Evolutionary conservation across 2,797 vertebrate genomes (phyloP).

Genomic region (Adelosebastes latens): DNA sequence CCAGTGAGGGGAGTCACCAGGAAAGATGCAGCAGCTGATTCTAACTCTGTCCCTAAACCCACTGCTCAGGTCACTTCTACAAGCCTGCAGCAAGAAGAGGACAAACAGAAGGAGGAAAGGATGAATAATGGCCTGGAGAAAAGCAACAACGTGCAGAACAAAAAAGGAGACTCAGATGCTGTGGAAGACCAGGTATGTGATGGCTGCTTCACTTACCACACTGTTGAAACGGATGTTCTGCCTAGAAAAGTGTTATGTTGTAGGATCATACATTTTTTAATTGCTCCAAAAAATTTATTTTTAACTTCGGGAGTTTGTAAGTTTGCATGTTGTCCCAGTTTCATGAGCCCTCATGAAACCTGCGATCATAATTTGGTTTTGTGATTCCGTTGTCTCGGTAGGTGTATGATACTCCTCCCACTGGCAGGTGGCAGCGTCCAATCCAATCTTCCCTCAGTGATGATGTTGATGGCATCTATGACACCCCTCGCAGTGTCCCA

Average conservation of each 20-base stretch:
- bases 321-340: background rate
- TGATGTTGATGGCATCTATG: slow-evolving; percentile 82
- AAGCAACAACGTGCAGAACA: slow-evolving; percentile 49
- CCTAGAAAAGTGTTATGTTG: background rate
- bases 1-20: slow-evolving; percentile 84
- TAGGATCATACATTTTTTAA: background rate
- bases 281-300: background rate
- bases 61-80: slow-evolving; percentile 16
- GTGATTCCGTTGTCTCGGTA: slow-evolving; percentile 45
- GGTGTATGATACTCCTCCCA: slow-evolving; percentile 92
- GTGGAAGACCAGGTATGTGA: slow-evolving; percentile 78
- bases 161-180: slow-evolving; percentile 55
- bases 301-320: background rate
- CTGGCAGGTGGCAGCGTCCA: slow-evolving; percentile 80
- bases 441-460: slow-evolving; percentile 62
- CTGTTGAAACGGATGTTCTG: background rate
- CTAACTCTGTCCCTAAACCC: slow-evolving; percentile 31
- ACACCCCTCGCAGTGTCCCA: slow-evolving; percentile 82
- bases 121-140: slow-evolving; percentile 57
- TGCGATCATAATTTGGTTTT: background rate
- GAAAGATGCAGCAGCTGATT: slow-evolving; percentile 69
- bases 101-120: slow-evolving; percentile 56
- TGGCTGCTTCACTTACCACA: background rate
- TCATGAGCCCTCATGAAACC: background rate
- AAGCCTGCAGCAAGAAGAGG: slow-evolving; percentile 45